phyloP scores from a whole-genome alignment of 2,888 invertebrate genomes.

The Brachynemurus nebulosus region DNA sequence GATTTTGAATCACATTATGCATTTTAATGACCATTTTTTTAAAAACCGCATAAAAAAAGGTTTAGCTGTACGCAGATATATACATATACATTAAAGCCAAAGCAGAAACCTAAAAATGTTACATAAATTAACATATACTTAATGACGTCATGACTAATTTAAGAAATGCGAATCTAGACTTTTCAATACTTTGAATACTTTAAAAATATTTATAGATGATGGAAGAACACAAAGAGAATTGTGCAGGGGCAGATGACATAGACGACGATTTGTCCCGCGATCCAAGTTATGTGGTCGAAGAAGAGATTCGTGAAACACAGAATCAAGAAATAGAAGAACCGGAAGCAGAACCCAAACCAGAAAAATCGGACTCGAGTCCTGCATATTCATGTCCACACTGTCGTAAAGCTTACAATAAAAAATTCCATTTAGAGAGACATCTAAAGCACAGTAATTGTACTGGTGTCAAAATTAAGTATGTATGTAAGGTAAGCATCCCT shows the following conservation, averaged over 20 bases:
- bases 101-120: too few relatives aligned
- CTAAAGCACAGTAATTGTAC: constrained; percentile 54
- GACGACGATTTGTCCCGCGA: not conserved
- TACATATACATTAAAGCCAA: too few relatives aligned
- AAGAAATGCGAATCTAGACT: too few relatives aligned
- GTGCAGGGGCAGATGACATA: constrained; percentile 4
- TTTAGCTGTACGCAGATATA: too few relatives aligned
- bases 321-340: constrained; percentile 8
- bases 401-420: constrained; percentile 56
- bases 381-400: constrained; percentile 56
- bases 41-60: too few relatives aligned
- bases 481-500: constrained; percentile 10
- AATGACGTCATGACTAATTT: too few relatives aligned
- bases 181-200: too few relatives aligned
- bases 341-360: constrained; percentile 33
- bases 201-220: constrained; percentile 1
- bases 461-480: constrained; percentile 27
- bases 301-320: constrained; percentile 3
- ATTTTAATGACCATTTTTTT: too few relatives aligned
- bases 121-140: too few relatives aligned
- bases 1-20: too few relatives aligned
- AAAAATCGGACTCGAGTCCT: constrained; percentile 50
- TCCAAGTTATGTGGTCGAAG: not conserved
- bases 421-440: constrained; percentile 60
- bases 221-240: constrained; percentile 5